Conservation (phyloP, 64 coral and sea anemone genomes). For the Astreopora myriophthalma region DNA sequence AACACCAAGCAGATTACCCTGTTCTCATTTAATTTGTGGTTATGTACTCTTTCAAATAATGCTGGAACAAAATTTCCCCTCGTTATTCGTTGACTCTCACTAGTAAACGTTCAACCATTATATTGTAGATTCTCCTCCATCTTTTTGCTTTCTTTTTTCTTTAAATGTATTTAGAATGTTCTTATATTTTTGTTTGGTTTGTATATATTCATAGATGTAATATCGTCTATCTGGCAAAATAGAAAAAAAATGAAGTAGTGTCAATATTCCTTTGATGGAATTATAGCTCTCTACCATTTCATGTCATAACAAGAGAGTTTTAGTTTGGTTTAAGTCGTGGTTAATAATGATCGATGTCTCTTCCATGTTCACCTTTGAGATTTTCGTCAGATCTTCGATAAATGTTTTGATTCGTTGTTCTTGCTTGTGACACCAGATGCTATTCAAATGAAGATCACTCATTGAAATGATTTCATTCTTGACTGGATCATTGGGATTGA, state of each 20-base stretch:
- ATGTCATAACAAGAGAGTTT: not conserved
- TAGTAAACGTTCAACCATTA: not conserved
- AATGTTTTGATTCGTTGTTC: not conserved
- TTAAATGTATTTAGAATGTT: too few species aligned
- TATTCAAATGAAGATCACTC: constrained; percentile 7
- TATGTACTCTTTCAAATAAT: not conserved
- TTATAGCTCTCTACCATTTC: not conserved
- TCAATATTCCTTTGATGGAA: not conserved
- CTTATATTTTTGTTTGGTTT: too few species aligned
- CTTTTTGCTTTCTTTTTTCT: too few species aligned
- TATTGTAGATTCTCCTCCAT: too few species aligned
- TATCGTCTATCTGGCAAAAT: not conserved
- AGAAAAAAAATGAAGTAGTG: not conserved
- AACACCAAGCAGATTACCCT: not conserved
- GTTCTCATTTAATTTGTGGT: not conserved
- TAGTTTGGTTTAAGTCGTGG: not conserved
- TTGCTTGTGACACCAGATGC: not conserved
- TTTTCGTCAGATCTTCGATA: not conserved
- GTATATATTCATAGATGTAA: too few species aligned
- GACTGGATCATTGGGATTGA: not conserved
- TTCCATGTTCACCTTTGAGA: not conserved
- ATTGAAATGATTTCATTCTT: not conserved
- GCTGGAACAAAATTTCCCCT: not conserved
- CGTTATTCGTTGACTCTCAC: too few species aligned
- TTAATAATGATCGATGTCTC: not conserved